A percentile compares a stretch with the other conserved stretches of the same genome.
Conservation (phyloP, 2,888 invertebrate genomes). For the Campaea margaritaria region DNA sequence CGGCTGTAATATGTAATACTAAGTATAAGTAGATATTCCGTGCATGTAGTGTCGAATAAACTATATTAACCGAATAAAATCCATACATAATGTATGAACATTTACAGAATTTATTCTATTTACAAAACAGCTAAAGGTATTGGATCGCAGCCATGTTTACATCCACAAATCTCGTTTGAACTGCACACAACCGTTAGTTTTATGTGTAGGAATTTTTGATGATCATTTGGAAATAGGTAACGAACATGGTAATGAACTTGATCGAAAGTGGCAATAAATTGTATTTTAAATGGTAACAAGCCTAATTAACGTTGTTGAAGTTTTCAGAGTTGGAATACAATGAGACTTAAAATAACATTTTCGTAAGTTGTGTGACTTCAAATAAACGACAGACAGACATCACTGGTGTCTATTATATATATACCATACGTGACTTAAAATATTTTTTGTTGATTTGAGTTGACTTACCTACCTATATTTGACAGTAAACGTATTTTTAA, state of each 20-base stretch:
- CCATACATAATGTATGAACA: conserved; percentile 6
- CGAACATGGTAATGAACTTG: conserved; percentile 25
- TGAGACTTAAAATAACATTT: no score
- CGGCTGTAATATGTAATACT: no score
- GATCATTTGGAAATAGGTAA: conserved; percentile 32
- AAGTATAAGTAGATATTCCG: no score
- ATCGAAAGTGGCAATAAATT: conserved; percentile 29
- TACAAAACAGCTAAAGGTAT: conserved; percentile 15
- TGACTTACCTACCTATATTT: no score
- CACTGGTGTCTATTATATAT: no score
- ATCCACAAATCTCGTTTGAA: conserved; percentile 27
- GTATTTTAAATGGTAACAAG: conserved; percentile 10
- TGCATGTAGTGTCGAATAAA: no score
- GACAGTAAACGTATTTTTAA: no score
- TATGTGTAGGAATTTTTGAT: conserved; percentile 31
- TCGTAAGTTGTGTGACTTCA: no score
- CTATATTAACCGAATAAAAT: background rate
- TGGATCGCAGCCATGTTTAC: conserved; percentile 27
- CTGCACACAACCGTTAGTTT: conserved; percentile 28
- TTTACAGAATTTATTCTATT: conserved; percentile 3
- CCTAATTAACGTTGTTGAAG: conserved; percentile 2
- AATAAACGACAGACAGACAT: no score
- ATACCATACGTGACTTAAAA: no score
- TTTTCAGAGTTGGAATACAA: background rate
- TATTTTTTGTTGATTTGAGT: no score